Percentiles rank a stretch among this genome's conserved stretches.
Evolutionary conservation across 2,888 invertebrate species (phyloP).

Genomic region (Helicoverpa assulta): DNA sequence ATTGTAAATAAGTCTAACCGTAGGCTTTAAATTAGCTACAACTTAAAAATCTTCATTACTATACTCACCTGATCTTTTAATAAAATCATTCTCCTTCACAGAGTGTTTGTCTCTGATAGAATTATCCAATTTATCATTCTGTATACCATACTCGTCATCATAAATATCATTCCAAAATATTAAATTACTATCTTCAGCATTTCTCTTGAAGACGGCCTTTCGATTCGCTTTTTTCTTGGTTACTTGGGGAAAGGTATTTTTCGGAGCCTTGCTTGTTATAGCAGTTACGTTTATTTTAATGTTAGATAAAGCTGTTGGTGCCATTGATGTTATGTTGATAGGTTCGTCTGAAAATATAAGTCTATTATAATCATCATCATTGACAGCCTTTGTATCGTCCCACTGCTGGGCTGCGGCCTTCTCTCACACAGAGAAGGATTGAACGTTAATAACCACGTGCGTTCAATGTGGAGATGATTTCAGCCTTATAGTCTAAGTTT

Average conservation of each 20-base stretch:
- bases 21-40: background rate
- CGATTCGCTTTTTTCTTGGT: slow-evolving; percentile 22
- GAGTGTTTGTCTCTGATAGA: slow-evolving; percentile 66
- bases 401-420: too few species aligned
- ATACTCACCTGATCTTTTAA: slow-evolving; percentile 70
- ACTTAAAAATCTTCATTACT: background rate
- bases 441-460: too few species aligned
- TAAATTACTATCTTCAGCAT: slow-evolving; percentile 69
- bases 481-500: too few species aligned
- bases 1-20: background rate
- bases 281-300: slow-evolving; percentile 13
- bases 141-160: slow-evolving; percentile 82
- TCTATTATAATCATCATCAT: too few species aligned
- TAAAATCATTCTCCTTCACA: slow-evolving; percentile 61
- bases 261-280: background rate
- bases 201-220: slow-evolving; percentile 76
- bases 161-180: slow-evolving; percentile 84
- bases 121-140: slow-evolving; percentile 70
- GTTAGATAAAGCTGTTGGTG: background rate
- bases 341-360: slow-evolving; percentile 23
- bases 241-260: slow-evolving; percentile 2
- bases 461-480: too few species aligned
- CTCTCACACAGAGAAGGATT: too few species aligned
- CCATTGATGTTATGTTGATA: slow-evolving; percentile 1
- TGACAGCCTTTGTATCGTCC: too few species aligned